These are phyloP conservation scores for Gobio occitaniae DNA, from an alignment of 2,797 vertebrate genomes.

Conservation along the genomic window DNA sequence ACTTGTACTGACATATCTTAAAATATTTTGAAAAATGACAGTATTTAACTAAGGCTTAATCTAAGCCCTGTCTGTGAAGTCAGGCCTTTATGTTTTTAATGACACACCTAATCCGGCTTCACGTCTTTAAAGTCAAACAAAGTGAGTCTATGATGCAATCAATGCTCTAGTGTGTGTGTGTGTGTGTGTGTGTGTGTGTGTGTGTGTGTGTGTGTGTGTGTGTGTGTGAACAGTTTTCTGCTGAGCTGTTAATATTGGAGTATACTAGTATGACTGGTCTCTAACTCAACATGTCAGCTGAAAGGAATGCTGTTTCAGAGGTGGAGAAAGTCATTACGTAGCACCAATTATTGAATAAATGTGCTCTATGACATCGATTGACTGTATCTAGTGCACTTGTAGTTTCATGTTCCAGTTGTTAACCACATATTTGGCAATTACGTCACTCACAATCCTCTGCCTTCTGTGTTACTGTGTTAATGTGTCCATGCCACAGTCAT, in stretches of 20 bases:
- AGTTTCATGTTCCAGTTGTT: neutral
- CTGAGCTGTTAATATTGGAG: constrained; percentile 10
- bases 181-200: too few species aligned
- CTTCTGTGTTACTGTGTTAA: constrained; percentile 16
- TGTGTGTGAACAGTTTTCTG: neutral
- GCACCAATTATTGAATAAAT: neutral
- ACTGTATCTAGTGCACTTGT: neutral
- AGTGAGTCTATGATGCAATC: constrained; percentile 1
- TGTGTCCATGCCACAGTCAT: constrained; percentile 4
- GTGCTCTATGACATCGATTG: neutral
- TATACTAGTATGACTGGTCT: neutral
- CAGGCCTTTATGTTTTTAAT: neutral
- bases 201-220: too few species aligned
- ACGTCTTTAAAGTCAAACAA: constrained; percentile 14
- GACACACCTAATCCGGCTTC: constrained; percentile 1
- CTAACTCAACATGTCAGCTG: neutral
- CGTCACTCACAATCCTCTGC: neutral
- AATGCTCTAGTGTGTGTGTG: neutral
- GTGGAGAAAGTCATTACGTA: neutral
- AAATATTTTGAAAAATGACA: too few species aligned
- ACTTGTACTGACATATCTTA: too few species aligned
- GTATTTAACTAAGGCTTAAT: too few species aligned
- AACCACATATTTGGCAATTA: neutral
- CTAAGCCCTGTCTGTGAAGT: too few species aligned
- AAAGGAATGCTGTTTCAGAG: neutral